Base-by-base conservation (phyloP, 1,140 invertebrate species). In the Archegozetes longisetosus region DNA sequence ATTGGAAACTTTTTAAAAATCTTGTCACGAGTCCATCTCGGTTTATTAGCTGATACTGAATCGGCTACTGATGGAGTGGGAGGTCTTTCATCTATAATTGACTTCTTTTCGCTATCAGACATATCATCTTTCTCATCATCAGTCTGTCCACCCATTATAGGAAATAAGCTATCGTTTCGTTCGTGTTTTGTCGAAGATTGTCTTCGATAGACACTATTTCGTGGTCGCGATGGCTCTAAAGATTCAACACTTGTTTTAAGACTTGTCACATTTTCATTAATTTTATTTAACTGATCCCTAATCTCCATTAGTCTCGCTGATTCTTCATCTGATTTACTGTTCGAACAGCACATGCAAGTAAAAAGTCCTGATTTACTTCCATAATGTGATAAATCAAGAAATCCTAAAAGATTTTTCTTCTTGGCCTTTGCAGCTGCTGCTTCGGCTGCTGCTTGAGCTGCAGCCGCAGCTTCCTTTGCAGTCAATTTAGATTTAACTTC, bases 401-500 rank as follows among this genome's bases (percentile, higher is more conserved):
- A 28, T 6, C 50, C 50, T 23, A 28, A 52, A 4, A 52, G 6
- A 52, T 52, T 52, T 52, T 52, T 28, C 50, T 52, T 52, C 20
- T 52, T 23, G 14, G 23, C 27, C 20, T 28, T 52, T 6, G 50
- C 50, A 6, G 88, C 84, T 68, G 91, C 87, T 2, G 80, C 82
- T 88, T 88, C 24, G 54, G 58, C 46, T 65, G 60, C 51, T 28
- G 50, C 32, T 40, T 40, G 6, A 17, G 32, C 32, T 17, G 32
- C 32, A 9, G 88, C 84, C 68, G 91, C 86, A 2, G 80, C 82
- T 88, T 88, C 24, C 55, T 61, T 51, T 65, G 60, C 51, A 6
- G 50, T 25, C 23, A 52, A 28, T n/a, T 62, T 62, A 2, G 61
- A 84, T 61, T 85, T 82, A 1, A 95, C 89, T 77, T 98, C 95